These are phyloP conservation scores for Tragelaphus strepsiceros DNA, from an alignment of 2,113 vertebrate genomes.

Conservation along the genomic window DNA sequence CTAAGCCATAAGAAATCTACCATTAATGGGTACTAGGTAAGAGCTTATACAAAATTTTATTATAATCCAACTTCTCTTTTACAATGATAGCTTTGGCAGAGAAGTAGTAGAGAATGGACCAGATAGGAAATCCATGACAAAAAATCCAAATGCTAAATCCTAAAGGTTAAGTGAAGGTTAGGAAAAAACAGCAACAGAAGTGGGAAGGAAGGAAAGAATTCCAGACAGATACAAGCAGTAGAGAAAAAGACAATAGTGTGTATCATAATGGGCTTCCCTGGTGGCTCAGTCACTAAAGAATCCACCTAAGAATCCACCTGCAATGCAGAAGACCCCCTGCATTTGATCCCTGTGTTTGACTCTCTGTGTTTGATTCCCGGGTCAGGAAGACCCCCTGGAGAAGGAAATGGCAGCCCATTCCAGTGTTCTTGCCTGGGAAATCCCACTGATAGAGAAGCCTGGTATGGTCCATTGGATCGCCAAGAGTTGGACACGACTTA, in stretches of 20 bases:
- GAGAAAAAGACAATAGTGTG: not conserved
- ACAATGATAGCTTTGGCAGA: not conserved
- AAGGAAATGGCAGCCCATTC: not conserved
- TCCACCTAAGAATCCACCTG: not conserved
- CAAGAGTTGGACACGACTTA: not conserved
- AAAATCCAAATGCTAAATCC: not conserved
- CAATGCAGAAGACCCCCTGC: not conserved
- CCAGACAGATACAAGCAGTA: not conserved
- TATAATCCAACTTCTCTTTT: not conserved
- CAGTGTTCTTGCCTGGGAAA: not conserved
- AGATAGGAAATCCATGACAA: not conserved
- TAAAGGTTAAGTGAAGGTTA: not conserved
- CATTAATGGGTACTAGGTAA: not conserved
- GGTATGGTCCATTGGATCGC: fast-evolving
- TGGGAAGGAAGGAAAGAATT: not conserved
- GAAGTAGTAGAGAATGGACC: not conserved
- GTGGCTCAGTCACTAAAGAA: not conserved
- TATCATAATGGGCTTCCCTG: not conserved
- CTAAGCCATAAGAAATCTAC: not conserved
- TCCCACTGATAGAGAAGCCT: not conserved
- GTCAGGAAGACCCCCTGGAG: not conserved
- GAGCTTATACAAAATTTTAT: not conserved
- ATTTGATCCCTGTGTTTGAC: not conserved
- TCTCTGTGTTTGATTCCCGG: not conserved
- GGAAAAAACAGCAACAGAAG: not conserved